Evolutionary conservation across 1,140 invertebrate genomes (phyloP).

Genomic region (Babylonia areolata): DNA sequence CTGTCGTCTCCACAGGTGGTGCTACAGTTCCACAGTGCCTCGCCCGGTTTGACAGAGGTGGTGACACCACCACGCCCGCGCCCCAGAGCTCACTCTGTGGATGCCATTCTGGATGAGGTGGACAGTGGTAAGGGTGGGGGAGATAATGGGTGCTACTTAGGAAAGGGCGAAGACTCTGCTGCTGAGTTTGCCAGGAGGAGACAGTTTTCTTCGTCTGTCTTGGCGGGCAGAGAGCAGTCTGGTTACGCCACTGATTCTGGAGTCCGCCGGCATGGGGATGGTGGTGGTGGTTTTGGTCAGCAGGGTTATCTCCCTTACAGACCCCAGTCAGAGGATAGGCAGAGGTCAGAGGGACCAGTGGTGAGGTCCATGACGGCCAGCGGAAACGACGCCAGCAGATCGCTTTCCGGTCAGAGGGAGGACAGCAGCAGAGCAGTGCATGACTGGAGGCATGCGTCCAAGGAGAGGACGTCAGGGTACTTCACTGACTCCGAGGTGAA

Average conservation of each 20-base stretch:
- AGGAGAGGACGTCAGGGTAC: slow-evolving; percentile 5
- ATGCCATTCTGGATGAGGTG: slow-evolving; percentile 50
- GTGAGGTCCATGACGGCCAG: background rate
- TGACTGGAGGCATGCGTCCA: slow-evolving; percentile 21
- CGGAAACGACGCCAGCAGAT: background rate
- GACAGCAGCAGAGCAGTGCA: background rate
- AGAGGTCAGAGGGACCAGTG: background rate
- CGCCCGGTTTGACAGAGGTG: too few species aligned
- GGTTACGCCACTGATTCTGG: slow-evolving; percentile 46
- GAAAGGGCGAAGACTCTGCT: too few species aligned
- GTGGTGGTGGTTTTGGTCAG: background rate
- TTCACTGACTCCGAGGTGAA: slow-evolving; percentile 11
- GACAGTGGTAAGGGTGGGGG: background rate
- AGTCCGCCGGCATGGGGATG: background rate
- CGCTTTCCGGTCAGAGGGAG: background rate
- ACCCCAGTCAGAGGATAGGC: background rate
- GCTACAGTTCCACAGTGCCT: too few species aligned
- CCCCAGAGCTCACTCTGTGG: slow-evolving; percentile 59
- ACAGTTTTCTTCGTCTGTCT: too few species aligned
- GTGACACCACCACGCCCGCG: slow-evolving; percentile 20
- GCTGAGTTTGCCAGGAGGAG: too few species aligned
- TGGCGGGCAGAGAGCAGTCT: background rate
- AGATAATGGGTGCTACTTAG: too few species aligned
- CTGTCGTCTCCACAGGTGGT: too few species aligned
- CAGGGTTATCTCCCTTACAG: background rate